Percentiles rank a stretch among this genome's conserved stretches.
Evolutionary conservation across 2,113 vertebrate genomes (phyloP).

Genomic region (Hydrolagus affinis): DNA sequence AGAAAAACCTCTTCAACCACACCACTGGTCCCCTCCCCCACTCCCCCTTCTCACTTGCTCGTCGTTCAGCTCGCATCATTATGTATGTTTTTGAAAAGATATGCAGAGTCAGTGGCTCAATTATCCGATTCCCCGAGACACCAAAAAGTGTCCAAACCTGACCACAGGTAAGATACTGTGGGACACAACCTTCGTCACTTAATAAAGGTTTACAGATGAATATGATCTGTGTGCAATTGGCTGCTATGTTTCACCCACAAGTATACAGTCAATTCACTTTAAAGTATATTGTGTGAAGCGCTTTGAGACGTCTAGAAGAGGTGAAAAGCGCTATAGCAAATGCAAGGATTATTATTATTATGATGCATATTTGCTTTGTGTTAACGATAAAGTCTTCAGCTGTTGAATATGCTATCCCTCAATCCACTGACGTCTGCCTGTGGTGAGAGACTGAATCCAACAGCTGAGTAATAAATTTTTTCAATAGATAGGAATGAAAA

Average conservation of each 20-base stretch:
- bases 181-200: background rate
- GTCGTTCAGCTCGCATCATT: no score
- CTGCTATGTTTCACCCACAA: no score
- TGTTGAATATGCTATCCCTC: background rate
- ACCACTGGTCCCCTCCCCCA: no score
- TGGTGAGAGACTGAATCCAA: background rate
- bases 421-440: background rate
- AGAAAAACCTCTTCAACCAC: no score
- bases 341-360: no score
- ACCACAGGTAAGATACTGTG: background rate
- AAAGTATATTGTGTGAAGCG: no score
- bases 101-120: background rate
- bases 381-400: background rate
- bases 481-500: background rate
- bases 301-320: no score
- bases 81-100: background rate
- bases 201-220: no score
- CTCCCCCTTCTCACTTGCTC: no score
- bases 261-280: no score
- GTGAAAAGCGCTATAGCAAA: no score
- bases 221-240: no score
- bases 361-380: background rate
- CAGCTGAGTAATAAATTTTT: conserved; percentile 17
- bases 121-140: background rate
- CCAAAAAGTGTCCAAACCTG: background rate